These are phyloP conservation scores for Xerus rutilus DNA, from an alignment of 2,797 vertebrate species.

Conservation along the genomic window DNA sequence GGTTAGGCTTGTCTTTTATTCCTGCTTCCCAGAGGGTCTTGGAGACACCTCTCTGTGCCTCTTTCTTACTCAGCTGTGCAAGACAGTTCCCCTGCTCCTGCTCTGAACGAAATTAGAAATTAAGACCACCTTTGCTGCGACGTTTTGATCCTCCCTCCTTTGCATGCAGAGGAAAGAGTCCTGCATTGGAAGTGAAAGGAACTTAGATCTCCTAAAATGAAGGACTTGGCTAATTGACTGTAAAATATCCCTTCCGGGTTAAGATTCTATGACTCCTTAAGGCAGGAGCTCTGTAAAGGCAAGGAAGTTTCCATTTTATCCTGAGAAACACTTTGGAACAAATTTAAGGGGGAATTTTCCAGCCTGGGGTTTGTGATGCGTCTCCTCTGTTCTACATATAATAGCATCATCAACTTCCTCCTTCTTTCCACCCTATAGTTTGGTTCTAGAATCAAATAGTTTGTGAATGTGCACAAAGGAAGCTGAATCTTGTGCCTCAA, in stretches of 20 bases:
- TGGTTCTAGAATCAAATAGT: slow-evolving; percentile 17
- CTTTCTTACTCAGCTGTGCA: background rate
- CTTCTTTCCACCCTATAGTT: background rate
- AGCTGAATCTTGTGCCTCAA: background rate
- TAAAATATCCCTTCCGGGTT: background rate
- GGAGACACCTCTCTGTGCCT: background rate
- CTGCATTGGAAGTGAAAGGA: background rate
- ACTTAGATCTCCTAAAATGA: background rate
- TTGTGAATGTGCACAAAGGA: background rate
- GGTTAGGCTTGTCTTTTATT: background rate
- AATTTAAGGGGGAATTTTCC: background rate
- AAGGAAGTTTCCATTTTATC: background rate
- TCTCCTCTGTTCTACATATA: background rate
- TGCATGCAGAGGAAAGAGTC: background rate
- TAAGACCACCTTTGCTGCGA: background rate
- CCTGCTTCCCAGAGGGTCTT: background rate
- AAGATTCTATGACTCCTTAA: background rate
- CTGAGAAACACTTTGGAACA: background rate
- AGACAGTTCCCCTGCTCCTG: background rate
- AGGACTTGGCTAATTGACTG: background rate
- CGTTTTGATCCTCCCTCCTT: background rate
- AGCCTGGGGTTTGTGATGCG: background rate
- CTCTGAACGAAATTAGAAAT: background rate
- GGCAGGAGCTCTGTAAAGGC: background rate
- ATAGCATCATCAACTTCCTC: background rate